Conservation (phyloP, 2,113 vertebrate species). For the Misgurnus anguillicaudatus region DNA sequence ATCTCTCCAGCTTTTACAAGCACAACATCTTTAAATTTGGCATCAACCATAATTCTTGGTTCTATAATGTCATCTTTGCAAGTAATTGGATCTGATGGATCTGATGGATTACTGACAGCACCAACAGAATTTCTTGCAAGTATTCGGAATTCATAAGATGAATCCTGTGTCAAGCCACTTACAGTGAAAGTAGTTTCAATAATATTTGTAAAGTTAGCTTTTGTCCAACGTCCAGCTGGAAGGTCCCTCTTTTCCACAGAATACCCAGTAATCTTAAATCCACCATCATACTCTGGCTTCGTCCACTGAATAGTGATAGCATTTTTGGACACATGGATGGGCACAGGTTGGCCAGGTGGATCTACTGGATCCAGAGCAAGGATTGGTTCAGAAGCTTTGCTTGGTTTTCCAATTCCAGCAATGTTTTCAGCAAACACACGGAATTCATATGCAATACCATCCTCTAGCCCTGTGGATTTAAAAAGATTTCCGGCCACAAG, state of each 20-base stretch:
- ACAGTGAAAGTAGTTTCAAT: slow-evolving; percentile 93
- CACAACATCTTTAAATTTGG: slow-evolving; percentile 88
- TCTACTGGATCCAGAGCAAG: slow-evolving; percentile 94
- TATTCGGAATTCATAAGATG: slow-evolving; percentile 93
- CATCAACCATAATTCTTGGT: slow-evolving; percentile 93
- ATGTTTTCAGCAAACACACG: slow-evolving; percentile 94
- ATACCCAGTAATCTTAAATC: slow-evolving; percentile 97
- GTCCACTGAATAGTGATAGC: slow-evolving; percentile 91
- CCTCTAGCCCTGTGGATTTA: slow-evolving; percentile 89
- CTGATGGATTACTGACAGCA: slow-evolving; percentile 90
- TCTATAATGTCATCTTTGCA: slow-evolving; percentile 94
- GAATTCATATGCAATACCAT: slow-evolving; percentile 96
- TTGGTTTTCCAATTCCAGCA: slow-evolving; percentile 95
- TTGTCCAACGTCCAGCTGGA: slow-evolving; percentile 91
- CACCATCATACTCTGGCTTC: slow-evolving; percentile 96
- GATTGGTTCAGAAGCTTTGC: slow-evolving; percentile 90
- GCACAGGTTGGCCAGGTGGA: slow-evolving; percentile 89
- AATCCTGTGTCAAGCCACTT: slow-evolving; percentile 91
- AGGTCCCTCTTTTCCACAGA: slow-evolving; percentile 93
- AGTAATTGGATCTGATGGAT: slow-evolving; percentile 88
- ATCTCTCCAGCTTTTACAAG: slow-evolving; percentile 90
- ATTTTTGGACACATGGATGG: slow-evolving; percentile 88
- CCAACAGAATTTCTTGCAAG: slow-evolving; percentile 93
- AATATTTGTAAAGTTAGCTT: slow-evolving; percentile 97
- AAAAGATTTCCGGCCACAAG: slow-evolving; percentile 90